Evolutionary conservation across 35 echinoderm and acorn worm species (phyloP).

Genomic region (Strongylocentrotus purpuratus): DNA sequence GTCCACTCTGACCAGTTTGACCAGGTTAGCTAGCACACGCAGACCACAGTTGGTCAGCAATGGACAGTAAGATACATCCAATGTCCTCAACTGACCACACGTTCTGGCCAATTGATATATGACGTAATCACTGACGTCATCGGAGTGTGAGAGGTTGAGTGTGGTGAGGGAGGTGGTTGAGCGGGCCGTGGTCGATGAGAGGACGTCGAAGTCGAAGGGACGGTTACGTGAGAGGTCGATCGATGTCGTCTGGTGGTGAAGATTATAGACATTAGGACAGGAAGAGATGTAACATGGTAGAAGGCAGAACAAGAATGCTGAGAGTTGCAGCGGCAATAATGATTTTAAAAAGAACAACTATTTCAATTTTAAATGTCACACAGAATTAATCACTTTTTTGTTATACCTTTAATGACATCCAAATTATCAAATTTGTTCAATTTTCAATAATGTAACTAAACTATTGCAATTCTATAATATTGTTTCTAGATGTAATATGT

Average conservation of each 20-base stretch:
- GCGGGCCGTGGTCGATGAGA: slow-evolving; percentile 29
- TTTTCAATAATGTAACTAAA: no score
- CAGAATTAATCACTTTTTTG: no score
- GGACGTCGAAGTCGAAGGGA: slow-evolving; percentile 38
- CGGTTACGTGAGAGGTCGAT: slow-evolving; percentile 49
- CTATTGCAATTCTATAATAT: no score
- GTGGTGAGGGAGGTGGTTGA: slow-evolving; percentile 33
- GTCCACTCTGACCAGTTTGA: slow-evolving; percentile 48
- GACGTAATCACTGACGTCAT: slow-evolving; percentile 73
- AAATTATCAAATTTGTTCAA: no score
- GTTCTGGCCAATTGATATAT: slow-evolving; percentile 49
- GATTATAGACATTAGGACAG: not conserved
- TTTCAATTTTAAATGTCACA: no score
- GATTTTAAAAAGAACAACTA: no score
- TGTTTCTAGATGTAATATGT: no score
- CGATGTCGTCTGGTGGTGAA: not conserved
- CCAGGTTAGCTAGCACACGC: slow-evolving; percentile 45
- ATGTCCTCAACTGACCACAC: slow-evolving; percentile 8
- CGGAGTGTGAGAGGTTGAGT: slow-evolving; percentile 72
- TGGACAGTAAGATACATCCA: slow-evolving; percentile 60
- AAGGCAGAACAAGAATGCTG: no score
- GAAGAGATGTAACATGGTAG: not conserved
- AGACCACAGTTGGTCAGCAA: slow-evolving; percentile 74
- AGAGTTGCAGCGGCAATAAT: no score
- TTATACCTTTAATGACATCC: no score